phyloP scores from a whole-genome alignment of 2,888 invertebrate species.

The Cephus nigrinus region DNA sequence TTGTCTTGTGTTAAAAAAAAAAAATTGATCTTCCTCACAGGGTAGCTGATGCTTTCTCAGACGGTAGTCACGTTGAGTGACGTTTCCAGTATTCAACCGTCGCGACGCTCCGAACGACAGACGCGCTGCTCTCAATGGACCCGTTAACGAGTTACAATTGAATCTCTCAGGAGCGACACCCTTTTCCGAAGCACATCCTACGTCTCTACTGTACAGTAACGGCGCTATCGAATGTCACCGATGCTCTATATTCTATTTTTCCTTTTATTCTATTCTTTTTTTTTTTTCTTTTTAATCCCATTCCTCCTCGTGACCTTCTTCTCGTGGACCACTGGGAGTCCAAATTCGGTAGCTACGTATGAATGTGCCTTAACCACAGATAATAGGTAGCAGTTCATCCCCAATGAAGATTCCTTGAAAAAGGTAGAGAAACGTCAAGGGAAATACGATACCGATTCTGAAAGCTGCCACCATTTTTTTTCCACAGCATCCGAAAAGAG shows the following conservation, averaged over 20 bases:
- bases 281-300: conserved; percentile 11
- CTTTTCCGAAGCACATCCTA: conserved; percentile 16
- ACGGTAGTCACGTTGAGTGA: not conserved
- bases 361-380: not conserved
- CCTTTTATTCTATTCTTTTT: not conserved
- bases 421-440: not conserved
- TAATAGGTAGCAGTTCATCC: conserved; percentile 1
- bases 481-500: not conserved
- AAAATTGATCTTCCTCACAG: not conserved
- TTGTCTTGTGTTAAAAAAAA: not conserved
- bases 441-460: conserved; percentile 1
- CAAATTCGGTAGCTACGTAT: not conserved
- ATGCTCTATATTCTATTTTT: conserved; percentile 10
- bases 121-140: conserved; percentile 39
- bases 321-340: not conserved
- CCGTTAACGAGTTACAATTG: conserved; percentile 57
- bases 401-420: not conserved
- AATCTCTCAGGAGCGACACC: conserved; percentile 32
- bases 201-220: not conserved
- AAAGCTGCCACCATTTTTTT: not conserved
- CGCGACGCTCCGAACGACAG: not conserved
- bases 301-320: not conserved
- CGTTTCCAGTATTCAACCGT: not conserved
- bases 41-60: not conserved
- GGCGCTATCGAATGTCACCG: conserved; percentile 11